Evolutionary conservation across 2,113 vertebrate species (phyloP).

Genomic region (Himantopus leucocephalus): DNA sequence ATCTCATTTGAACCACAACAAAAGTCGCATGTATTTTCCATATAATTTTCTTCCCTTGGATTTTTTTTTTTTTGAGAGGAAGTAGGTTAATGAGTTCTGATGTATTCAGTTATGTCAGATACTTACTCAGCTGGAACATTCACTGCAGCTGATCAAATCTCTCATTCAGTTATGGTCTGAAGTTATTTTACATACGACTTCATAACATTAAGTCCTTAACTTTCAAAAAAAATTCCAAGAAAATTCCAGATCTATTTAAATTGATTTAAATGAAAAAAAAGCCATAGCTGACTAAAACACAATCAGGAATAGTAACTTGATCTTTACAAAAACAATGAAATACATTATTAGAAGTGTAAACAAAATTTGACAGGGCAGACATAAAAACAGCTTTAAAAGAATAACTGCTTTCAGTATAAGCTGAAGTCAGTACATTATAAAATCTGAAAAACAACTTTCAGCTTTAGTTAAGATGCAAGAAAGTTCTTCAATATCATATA

Average conservation of each 20-base stretch:
- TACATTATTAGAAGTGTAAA: background rate
- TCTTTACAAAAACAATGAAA: background rate
- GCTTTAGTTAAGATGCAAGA: background rate
- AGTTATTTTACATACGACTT: background rate
- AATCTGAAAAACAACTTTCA: conserved; percentile 6
- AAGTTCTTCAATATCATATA: background rate
- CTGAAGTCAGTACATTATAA: background rate
- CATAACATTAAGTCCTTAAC: background rate
- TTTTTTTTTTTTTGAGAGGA: background rate
- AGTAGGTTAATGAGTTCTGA: conserved; percentile 54
- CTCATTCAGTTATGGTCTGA: background rate
- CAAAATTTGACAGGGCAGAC: background rate
- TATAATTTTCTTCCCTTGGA: background rate
- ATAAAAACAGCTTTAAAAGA: background rate
- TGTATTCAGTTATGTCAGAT: conserved; percentile 26
- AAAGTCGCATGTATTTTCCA: background rate
- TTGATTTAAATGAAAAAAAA: background rate
- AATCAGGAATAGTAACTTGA: background rate
- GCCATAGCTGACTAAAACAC: background rate
- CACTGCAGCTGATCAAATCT: conserved; percentile 11
- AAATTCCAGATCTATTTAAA: background rate
- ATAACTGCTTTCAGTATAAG: background rate
- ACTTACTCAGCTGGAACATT: conserved; percentile 25
- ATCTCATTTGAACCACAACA: background rate
- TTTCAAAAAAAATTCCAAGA: background rate